These are phyloP conservation scores for Probaryconus sp. DNA, from an alignment of 1,140 invertebrate species.

Conservation along the genomic window DNA sequence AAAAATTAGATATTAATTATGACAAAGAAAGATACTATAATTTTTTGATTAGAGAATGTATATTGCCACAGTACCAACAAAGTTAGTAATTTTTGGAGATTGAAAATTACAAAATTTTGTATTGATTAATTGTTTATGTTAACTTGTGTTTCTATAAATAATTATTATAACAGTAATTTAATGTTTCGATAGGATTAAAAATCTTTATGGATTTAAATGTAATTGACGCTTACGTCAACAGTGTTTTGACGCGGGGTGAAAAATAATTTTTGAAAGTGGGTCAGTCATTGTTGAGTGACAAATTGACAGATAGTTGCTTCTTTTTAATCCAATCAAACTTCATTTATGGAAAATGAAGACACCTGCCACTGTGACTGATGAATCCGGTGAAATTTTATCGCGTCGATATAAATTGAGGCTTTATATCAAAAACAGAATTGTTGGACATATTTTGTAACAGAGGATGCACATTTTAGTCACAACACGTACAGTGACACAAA, in stretches of 20 bases:
- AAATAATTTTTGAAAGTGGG: conserved; percentile 45
- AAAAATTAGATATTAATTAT: too few relatives aligned
- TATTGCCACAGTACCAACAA: background rate
- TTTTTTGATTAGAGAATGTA: background rate
- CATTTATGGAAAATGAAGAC: conserved; percentile 44
- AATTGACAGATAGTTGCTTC: conserved; percentile 37
- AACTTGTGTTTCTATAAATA: too few relatives aligned
- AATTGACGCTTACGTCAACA: conserved; percentile 14
- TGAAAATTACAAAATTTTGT: too few relatives aligned
- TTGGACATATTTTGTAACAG: too few relatives aligned
- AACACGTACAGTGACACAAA: too few relatives aligned
- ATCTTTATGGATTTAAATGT: too few relatives aligned
- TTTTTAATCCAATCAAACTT: conserved; percentile 45
- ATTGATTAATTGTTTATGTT: too few relatives aligned
- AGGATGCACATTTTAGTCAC: too few relatives aligned
- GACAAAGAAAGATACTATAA: too few relatives aligned
- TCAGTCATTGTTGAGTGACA: conserved; percentile 17
- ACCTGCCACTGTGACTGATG: conserved; percentile 34
- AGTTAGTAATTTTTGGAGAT: too few relatives aligned
- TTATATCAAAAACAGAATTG: background rate
- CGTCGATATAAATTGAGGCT: conserved; percentile 5
- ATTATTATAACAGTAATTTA: too few relatives aligned
- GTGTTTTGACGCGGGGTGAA: conserved; percentile 20
- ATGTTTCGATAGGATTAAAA: too few relatives aligned
- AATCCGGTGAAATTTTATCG: conserved; percentile 31